These are phyloP conservation scores for Drosophila sp. DNA, from an alignment of 1,140 invertebrate species.

Conservation along the genomic window DNA sequence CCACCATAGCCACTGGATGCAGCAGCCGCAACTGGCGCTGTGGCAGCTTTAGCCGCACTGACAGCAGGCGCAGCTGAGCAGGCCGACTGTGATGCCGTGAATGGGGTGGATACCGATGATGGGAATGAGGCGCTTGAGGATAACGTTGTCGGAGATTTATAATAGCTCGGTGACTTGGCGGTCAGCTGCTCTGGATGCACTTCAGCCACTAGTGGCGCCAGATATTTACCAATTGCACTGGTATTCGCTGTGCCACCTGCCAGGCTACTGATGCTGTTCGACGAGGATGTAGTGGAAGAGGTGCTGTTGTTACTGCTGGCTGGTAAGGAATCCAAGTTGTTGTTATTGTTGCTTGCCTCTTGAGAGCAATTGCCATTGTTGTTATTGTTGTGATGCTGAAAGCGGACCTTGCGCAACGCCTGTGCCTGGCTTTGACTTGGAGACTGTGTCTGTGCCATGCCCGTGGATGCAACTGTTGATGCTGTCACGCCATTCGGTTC, in stretches of 20 bases:
- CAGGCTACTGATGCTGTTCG: constrained; percentile 48
- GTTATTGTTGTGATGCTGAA: constrained; percentile 64
- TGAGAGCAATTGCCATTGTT: constrained; percentile 38
- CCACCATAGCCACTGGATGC: constrained; percentile 54
- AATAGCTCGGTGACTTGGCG: constrained; percentile 64
- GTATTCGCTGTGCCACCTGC: constrained; percentile 67
- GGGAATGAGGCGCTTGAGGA: constrained; percentile 81
- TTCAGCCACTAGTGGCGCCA: constrained; percentile 85
- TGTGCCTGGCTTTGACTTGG: constrained; percentile 49
- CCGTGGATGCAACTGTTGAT: background rate
- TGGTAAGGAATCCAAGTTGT: constrained; percentile 29
- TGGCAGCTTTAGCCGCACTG: constrained; percentile 65
- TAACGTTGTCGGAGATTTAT: constrained; percentile 79
- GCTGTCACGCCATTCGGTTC: constrained; percentile 63
- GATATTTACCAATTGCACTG: constrained; percentile 73
- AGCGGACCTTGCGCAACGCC: constrained; percentile 69
- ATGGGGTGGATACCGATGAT: constrained; percentile 79
- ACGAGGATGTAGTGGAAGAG: constrained; percentile 32
- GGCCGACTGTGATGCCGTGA: constrained; percentile 78
- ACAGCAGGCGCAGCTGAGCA: constrained; percentile 73
- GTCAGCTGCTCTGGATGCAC: constrained; percentile 85
- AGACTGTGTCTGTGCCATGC: background rate
- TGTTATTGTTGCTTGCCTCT: constrained; percentile 32
- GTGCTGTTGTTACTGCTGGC: constrained; percentile 35
- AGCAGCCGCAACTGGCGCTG: constrained; percentile 70